Conservation (phyloP, 2,888 invertebrate genomes). For the Caenorhabditis sp. region DNA sequence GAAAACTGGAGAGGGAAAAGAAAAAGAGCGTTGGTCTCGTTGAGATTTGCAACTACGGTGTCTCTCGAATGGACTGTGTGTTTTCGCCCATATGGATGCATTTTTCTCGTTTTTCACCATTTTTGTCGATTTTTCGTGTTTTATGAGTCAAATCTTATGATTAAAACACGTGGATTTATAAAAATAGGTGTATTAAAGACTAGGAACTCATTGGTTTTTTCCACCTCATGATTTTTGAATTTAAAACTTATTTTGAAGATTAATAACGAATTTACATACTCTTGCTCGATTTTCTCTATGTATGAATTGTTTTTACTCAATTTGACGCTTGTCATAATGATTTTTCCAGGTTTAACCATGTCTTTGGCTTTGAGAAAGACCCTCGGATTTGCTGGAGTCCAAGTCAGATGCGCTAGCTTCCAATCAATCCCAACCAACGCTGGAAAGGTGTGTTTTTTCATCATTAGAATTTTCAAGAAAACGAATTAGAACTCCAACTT, state of each 20-base stretch:
- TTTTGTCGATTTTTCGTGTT: background rate
- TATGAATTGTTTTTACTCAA: background rate
- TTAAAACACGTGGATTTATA: background rate
- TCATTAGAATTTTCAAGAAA: no score
- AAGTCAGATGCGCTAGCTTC: constrained; percentile 55
- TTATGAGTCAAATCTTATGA: background rate
- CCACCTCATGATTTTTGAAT: no score
- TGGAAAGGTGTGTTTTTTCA: constrained; percentile 43
- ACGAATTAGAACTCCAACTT: background rate
- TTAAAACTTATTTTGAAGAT: no score
- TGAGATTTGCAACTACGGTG: background rate
- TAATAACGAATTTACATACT: no score
- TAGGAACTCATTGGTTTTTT: background rate
- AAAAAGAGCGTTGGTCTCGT: background rate
- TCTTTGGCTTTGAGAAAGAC: constrained; percentile 48
- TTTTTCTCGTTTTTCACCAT: background rate
- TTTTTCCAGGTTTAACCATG: constrained; percentile 32
- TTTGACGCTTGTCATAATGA: background rate
- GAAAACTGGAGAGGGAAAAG: background rate
- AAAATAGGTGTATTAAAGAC: background rate
- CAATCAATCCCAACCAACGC: constrained; percentile 61
- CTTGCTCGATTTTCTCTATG: background rate
- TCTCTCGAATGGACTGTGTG: background rate
- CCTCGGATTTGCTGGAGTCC: constrained; percentile 51
- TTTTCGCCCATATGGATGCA: background rate